Base-by-base conservation (phyloP, 2,888 invertebrate species). In the Chorisops tibialis region DNA sequence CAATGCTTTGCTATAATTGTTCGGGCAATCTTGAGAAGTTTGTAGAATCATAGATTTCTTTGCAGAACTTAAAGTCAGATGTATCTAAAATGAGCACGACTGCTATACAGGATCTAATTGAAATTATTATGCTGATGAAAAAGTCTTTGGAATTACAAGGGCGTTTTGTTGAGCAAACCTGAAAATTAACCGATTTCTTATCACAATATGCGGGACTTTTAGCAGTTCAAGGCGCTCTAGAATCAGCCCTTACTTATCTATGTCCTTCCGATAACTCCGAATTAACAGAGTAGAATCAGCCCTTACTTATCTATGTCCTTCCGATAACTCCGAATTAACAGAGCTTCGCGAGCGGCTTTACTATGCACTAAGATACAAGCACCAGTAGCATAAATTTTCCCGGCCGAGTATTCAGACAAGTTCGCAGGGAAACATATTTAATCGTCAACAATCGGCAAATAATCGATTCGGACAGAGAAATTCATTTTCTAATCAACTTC, bases 1-100 rank as follows among this genome's bases (percentile, higher is more conserved):
- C 92, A 4, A 86, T 88, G 70, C 81, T 91, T 18, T 95, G 95
- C 77, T 95, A 91, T 76, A 86, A 95, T 67, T 92, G 91, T 76
- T 90, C 93, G 24, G 91, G 92, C 60, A 90, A 87, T 75, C 81
- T 93, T 51, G 89, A 89, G 68, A 85, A 86, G 71, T 79, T 93
- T 62, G 85, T 90, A 9, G 79, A 83, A 48, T 86, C 87, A 59
- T 89, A 89, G 87, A 67, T 16, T 45, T 61, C 12, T 78, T 67
- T 63, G 79, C 70, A 67, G 79, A 72, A 73, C 71, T 35, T 62
- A 72, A 64, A 73, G 74, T 66, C 73, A 73, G 48, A 67, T 1
- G 71, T 66, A 49, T 73, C 74, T 6, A 72, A 75, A 61, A 67
- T 75, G 9, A 71, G 68, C 24, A 75, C 72, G 1, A 65, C 45